Percentiles rank a stretch among this genome's conserved stretches.
phyloP scores from a whole-genome alignment of 1,140 invertebrate species.

The Nautilus pompilius region DNA sequence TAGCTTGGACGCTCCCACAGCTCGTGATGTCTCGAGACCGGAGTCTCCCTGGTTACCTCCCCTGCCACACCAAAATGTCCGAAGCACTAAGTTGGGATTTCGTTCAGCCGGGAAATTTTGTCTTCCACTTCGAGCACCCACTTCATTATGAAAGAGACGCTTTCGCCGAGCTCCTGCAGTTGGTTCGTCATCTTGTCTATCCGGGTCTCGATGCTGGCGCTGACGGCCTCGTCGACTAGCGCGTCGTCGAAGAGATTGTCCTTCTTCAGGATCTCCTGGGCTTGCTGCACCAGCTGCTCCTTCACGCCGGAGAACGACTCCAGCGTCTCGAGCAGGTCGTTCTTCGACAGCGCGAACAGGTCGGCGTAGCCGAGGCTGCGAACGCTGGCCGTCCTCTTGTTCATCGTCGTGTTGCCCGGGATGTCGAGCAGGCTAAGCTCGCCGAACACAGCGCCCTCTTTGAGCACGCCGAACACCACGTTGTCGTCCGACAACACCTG shows the following conservation, averaged over 20 bases:
- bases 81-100: too few relatives aligned
- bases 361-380: conserved; percentile 56
- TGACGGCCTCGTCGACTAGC: conserved; percentile 10
- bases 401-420: conserved; percentile 25
- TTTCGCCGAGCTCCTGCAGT: too few relatives aligned
- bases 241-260: conserved; percentile 79
- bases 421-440: conserved; percentile 28
- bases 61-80: too few relatives aligned
- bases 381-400: conserved; percentile 54
- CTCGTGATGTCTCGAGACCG: too few relatives aligned
- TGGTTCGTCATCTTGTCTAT: too few relatives aligned
- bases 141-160: too few relatives aligned
- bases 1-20: too few relatives aligned
- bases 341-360: conserved; percentile 72
- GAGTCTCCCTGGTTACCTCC: too few relatives aligned
- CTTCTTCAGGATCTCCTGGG: conserved; percentile 82
- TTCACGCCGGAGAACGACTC: conserved; percentile 85
- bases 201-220: conserved; percentile 5
- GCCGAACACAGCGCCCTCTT: conserved; percentile 83
- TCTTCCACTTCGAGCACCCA: too few relatives aligned
- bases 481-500: conserved; percentile 81
- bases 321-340: conserved; percentile 80
- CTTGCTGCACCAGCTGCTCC: conserved; percentile 76
- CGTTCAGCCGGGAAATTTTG: too few relatives aligned
- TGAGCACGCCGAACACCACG: conserved; percentile 57